Evolutionary conservation across 1,140 invertebrate genomes (phyloP).

Genomic region (Dendrolimus kikuchii): DNA sequence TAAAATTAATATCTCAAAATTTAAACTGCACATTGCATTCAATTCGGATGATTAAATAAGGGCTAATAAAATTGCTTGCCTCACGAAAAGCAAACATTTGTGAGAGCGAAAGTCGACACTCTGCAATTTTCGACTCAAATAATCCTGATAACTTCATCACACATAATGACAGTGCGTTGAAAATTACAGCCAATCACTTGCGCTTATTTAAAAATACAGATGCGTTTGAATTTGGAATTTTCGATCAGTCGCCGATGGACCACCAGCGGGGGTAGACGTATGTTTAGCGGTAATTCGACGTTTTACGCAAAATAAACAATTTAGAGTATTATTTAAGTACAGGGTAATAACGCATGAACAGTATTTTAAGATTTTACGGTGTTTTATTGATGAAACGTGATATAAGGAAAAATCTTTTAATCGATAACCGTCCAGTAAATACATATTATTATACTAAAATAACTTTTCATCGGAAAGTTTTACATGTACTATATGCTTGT

Average conservation of each 20-base stretch:
- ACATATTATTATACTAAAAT: too few relatives aligned
- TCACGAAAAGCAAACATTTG: conserved; percentile 42
- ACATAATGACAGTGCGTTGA: conserved; percentile 37
- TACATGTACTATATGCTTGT: too few relatives aligned
- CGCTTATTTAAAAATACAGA: conserved; percentile 18
- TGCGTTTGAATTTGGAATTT: conserved; percentile 43
- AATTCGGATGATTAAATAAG: conserved; percentile 32
- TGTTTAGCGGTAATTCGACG: conserved; percentile 37
- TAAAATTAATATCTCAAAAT: too few relatives aligned
- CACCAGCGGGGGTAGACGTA: conserved; percentile 27
- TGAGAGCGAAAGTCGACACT: conserved; percentile 40
- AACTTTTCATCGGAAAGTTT: too few relatives aligned
- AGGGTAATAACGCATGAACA: conserved; percentile 31
- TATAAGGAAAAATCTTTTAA: too few relatives aligned
- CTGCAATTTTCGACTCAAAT: conserved; percentile 43
- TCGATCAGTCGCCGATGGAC: conserved; percentile 25
- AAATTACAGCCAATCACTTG: conserved; percentile 37
- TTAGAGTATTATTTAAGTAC: conserved; percentile 31
- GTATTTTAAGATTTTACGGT: conserved; percentile 47
- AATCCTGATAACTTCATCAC: conserved; percentile 53
- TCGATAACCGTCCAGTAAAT: too few relatives aligned
- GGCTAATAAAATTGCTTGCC: conserved; percentile 43
- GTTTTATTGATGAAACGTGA: too few relatives aligned
- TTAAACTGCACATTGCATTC: too few relatives aligned
- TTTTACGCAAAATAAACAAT: conserved; percentile 35